These are phyloP conservation scores for Felis catus DNA, from an alignment of 2,113 vertebrate species.

Conservation along the genomic window F.catus_Fca126_mat1.0 CM031417.1:97998001-97998500, in stretches of 20 bases:
- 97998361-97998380: neutral
- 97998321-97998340: neutral
- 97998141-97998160: neutral
- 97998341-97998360: neutral
- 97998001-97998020: neutral
- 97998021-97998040: neutral
- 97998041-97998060: neutral
- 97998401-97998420: neutral
- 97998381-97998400: neutral
- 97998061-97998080: neutral
- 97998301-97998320: neutral
- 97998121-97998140: neutral
- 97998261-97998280: neutral
- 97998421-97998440: neutral
- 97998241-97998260: neutral
- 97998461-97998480: neutral
- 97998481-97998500: neutral
- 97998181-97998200: neutral
- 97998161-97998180: neutral
- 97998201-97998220: conserved; percentile 15
- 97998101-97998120: neutral
- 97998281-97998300: neutral
- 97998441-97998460: neutral
- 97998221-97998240: neutral
- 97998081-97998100: neutral